Conservation (phyloP, 2,797 vertebrate genomes). For the Sebastes itinus region DNA sequence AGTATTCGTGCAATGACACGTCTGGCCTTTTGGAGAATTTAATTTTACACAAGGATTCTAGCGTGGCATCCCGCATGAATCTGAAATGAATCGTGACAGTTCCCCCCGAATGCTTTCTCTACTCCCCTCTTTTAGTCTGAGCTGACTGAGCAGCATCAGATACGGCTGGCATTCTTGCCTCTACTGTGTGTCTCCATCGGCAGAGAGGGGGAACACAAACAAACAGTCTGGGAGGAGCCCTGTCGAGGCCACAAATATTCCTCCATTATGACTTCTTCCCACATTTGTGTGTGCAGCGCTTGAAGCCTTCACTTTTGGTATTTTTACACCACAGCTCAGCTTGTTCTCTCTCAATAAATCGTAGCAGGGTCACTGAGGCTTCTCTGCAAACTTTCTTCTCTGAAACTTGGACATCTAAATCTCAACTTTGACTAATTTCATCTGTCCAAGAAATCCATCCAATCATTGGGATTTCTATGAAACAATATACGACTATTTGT, state of each 20-base stretch:
- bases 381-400: not conserved
- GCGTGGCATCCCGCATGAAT: constrained; percentile 44
- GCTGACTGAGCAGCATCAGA: constrained; percentile 76
- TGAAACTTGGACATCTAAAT: not conserved
- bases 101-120: constrained; percentile 50
- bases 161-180: constrained; percentile 63
- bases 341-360: constrained; percentile 46
- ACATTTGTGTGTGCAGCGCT: constrained; percentile 58
- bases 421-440: not conserved
- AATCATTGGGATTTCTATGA: not conserved
- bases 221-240: constrained; percentile 73
- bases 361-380: not conserved
- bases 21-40: constrained; percentile 39
- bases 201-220: constrained; percentile 73
- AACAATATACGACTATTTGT: not conserved
- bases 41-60: constrained; percentile 52
- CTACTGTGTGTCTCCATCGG: constrained; percentile 61
- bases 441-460: not conserved
- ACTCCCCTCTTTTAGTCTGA: constrained; percentile 38
- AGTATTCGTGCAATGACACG: constrained; percentile 26
- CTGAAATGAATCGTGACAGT: constrained; percentile 71
- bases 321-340: constrained; percentile 39
- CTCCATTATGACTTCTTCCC: constrained; percentile 66
- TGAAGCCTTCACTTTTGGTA: constrained; percentile 48
- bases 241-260: constrained; percentile 73